Evolutionary conservation across 2,797 vertebrate genomes (phyloP), one percentile per base, ranked within the genome.

Genomic region (Emydoidea blandingii): DNA sequence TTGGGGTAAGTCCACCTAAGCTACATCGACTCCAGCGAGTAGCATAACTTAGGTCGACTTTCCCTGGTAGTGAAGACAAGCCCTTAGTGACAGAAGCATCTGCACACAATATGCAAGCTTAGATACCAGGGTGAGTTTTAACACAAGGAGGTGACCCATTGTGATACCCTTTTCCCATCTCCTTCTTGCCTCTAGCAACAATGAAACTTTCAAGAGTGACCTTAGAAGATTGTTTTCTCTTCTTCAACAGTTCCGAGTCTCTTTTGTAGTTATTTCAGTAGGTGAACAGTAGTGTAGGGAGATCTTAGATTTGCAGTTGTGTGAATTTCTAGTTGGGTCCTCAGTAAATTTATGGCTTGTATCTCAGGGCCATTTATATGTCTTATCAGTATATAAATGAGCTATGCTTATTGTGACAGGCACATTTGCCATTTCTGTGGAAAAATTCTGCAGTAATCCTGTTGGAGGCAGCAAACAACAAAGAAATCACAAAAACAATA

Each of bases 401-500:
- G 88, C 65, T 93, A 84, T 54, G 29, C 6, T 65, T 56, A 9
- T 2, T 56, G 25, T 56, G 62, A 27, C 3, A 0, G 11, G 3
- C 57, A 78, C 94, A 41, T 86, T 74, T 65, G 72, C 50, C 57
- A 57, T 19, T 5, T 37, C 10, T 0, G 2, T 78, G 52, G 93
- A 87, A 89, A 92, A 93, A 94, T 97, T 97, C 96, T 94, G 85
- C 86, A 10, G 37, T 37, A 54, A 94, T 96, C 98, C 98, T 98
- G 97, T 88, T 96, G 98, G 98, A 97, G 98, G 98, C 98, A 98
- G 98, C 98, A 98, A 95, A 98, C 94, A 94, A 94, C 97, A 89
- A 91, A 97, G 90, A 97, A 98, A 95, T 79, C 49, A 19, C 84
- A 91, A 44, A 81, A 83, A 78, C 0, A 27, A 6, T 27, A n/a